These are phyloP conservation scores for Neolamprologus modestus DNA, from an alignment of 2,113 vertebrate genomes.

Conservation along the genomic window DNA sequence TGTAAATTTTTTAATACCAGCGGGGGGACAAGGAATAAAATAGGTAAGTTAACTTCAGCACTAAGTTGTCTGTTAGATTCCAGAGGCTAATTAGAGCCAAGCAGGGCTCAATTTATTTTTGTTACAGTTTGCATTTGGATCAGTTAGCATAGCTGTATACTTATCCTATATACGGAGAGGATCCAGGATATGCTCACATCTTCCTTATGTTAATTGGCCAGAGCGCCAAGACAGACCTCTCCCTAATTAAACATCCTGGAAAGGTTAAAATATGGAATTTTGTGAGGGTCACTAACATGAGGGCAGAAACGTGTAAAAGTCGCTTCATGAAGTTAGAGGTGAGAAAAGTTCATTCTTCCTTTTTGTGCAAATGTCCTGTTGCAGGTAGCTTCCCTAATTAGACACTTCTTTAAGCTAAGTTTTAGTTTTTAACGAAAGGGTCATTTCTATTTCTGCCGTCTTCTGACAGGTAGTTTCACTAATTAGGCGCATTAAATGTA, in stretches of 20 bases:
- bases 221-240: not conserved
- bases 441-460: not conserved
- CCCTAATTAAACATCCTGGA: not conserved
- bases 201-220: not conserved
- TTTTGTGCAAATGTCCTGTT: not conserved
- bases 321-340: not conserved
- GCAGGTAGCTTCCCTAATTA: constrained; percentile 3
- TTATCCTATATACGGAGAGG: not conserved
- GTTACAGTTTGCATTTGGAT: not conserved
- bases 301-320: not conserved
- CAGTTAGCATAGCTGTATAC: not conserved
- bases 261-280: not conserved
- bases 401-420: not conserved
- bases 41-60: not conserved
- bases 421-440: not conserved
- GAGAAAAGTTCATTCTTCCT: not conserved
- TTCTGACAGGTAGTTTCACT: constrained; percentile 13
- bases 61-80: not conserved
- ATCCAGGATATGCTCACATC: not conserved
- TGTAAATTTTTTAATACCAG: not conserved
- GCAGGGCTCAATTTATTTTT: not conserved
- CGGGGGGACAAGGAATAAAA: not conserved
- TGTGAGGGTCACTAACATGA: not conserved
- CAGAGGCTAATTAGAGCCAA: not conserved
- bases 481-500: constrained; percentile 22